Evolutionary conservation across 2,797 vertebrate species (phyloP).

Genomic region (Dallia pectoralis): DNA sequence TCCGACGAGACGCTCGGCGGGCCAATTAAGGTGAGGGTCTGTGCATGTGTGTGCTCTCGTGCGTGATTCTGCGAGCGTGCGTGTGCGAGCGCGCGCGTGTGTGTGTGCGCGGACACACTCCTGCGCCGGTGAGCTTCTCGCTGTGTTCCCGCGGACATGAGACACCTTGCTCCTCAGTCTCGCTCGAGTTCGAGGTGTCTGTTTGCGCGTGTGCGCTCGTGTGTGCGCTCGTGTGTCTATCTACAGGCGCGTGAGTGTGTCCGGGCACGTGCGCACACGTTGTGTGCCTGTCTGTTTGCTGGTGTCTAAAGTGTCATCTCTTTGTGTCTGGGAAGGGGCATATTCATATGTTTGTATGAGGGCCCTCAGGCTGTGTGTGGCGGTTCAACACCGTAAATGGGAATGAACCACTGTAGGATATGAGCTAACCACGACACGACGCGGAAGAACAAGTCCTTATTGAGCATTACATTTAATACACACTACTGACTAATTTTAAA

Average conservation of each 20-base stretch:
- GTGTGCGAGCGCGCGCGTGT: not conserved
- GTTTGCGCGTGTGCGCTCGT: slow-evolving; percentile 55
- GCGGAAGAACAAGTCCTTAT: slow-evolving; percentile 30
- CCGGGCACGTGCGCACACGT: too few relatives aligned
- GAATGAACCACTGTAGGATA: slow-evolving; percentile 41
- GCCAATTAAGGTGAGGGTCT: slow-evolving; percentile 80
- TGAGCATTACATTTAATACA: slow-evolving; percentile 7
- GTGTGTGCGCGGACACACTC: not conserved
- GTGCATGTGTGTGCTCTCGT: slow-evolving; percentile 26
- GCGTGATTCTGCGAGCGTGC: slow-evolving; percentile 36
- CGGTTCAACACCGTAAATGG: slow-evolving; percentile 57
- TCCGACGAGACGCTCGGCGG: slow-evolving; percentile 81
- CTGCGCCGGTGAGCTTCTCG: slow-evolving; percentile 12
- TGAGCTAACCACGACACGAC: slow-evolving; percentile 29
- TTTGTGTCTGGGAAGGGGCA: slow-evolving; percentile 76
- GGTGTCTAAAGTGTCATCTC: slow-evolving; percentile 64
- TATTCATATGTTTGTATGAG: slow-evolving; percentile 72
- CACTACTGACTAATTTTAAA: not conserved
- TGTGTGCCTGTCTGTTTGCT: slow-evolving; percentile 27
- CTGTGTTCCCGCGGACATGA: slow-evolving; percentile 67
- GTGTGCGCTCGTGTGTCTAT: slow-evolving; percentile 20
- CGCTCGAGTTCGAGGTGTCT: slow-evolving; percentile 69
- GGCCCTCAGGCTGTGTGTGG: slow-evolving; percentile 69
- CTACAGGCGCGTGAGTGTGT: slow-evolving; percentile 36
- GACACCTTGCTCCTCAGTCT: slow-evolving; percentile 58